Percentiles rank a stretch among this genome's conserved stretches.
phyloP scores from a whole-genome alignment of 2,888 invertebrate genomes.

The Megalurothrips usitatus region DNA sequence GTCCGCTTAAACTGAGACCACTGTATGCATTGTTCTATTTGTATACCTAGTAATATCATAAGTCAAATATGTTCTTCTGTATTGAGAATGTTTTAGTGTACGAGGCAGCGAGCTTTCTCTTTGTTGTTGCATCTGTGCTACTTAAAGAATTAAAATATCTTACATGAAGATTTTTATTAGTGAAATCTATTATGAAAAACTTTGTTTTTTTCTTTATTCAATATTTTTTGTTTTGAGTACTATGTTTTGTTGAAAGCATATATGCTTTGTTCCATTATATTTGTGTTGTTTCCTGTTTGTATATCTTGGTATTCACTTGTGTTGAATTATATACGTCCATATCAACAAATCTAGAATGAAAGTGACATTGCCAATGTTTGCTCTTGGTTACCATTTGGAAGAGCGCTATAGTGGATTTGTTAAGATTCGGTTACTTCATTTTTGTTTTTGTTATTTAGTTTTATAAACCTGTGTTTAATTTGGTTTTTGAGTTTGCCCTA shows the following conservation, averaged over 20 bases:
- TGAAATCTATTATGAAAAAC: neutral
- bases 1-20: no score
- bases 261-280: neutral
- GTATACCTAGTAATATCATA: no score
- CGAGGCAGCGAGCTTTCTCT: no score
- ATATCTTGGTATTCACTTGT: no score
- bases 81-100: no score
- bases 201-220: neutral
- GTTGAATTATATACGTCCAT: no score
- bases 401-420: neutral
- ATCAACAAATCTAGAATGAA: no score
- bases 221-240: neutral
- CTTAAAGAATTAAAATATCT: neutral
- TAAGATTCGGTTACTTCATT: neutral
- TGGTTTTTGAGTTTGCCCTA: neutral
- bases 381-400: no score
- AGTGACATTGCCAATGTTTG: no score
- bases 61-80: neutral
- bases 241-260: neutral
- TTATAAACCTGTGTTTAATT: slow-evolving; percentile 3
- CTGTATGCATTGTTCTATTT: no score
- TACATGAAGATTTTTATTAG: no score
- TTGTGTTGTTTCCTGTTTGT: neutral
- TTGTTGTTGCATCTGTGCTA: no score
- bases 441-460: slow-evolving; percentile 25